A percentile compares a stretch with the other conserved stretches of the same genome.
Evolutionary conservation across 2,113 vertebrate species (phyloP).

Genomic region (Callionymus lyra): DNA sequence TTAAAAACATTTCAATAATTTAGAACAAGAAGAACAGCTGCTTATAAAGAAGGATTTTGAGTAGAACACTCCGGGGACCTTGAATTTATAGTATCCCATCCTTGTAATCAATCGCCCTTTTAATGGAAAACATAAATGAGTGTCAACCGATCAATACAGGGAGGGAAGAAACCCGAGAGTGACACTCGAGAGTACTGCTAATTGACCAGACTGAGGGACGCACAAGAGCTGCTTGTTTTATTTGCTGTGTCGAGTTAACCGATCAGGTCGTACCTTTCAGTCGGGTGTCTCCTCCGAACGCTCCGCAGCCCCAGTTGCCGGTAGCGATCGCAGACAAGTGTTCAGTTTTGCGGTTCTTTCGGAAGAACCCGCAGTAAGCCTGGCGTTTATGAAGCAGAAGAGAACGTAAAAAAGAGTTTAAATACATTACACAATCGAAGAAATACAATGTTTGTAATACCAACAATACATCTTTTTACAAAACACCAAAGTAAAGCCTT

Average conservation of each 20-base stretch:
- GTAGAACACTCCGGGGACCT: slow-evolving; percentile 27
- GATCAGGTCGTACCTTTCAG: slow-evolving; percentile 84
- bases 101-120: slow-evolving; percentile 62
- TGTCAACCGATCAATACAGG: slow-evolving; percentile 66
- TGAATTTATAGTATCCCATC: slow-evolving; percentile 49
- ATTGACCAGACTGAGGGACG: slow-evolving; percentile 37
- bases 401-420: background rate
- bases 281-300: slow-evolving; percentile 86
- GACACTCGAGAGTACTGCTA: slow-evolving; percentile 38
- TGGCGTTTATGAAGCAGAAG: too few species aligned
- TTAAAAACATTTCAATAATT: too few species aligned
- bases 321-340: slow-evolving; percentile 89
- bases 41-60: slow-evolving; percentile 38
- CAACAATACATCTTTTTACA: too few species aligned
- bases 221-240: too few species aligned
- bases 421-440: too few species aligned
- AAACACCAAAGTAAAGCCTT: too few species aligned
- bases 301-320: slow-evolving; percentile 97
- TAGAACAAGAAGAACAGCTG: slow-evolving; percentile 19
- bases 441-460: too few species aligned
- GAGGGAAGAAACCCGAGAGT: slow-evolving; percentile 33
- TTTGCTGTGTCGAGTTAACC: background rate
- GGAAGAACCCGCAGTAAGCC: slow-evolving; percentile 89
- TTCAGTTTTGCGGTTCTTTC: slow-evolving; percentile 65
- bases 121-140: slow-evolving; percentile 67